Evolutionary conservation across 2,888 invertebrate species (phyloP).

Genomic region (Hypomecis atomaria): DNA sequence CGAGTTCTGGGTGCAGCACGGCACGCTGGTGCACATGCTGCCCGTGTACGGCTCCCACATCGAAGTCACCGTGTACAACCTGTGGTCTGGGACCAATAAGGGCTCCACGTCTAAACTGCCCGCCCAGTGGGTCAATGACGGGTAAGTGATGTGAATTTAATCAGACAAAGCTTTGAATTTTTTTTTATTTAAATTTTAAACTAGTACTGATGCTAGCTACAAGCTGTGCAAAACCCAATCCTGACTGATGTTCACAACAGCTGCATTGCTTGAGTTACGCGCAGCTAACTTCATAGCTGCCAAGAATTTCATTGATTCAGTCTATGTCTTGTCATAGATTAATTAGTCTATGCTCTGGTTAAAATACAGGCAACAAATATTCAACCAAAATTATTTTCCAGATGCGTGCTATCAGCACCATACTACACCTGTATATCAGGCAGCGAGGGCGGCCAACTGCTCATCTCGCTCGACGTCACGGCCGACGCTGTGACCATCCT

Average conservation of each 20-base stretch:
- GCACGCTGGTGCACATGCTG: slow-evolving; percentile 85
- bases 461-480: slow-evolving; percentile 87
- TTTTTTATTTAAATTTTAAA: no score
- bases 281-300: no score
- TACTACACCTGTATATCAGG: slow-evolving; percentile 87
- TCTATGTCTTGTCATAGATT: no score
- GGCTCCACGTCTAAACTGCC: slow-evolving; percentile 84
- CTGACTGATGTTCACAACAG: no score
- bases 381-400: slow-evolving; percentile 60
- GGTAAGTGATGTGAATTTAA: slow-evolving; percentile 52
- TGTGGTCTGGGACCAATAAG: slow-evolving; percentile 84
- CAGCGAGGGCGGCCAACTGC: slow-evolving; percentile 69
- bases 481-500: slow-evolving; percentile 79
- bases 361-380: no score
- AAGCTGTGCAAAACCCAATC: no score
- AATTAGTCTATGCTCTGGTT: no score
- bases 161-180: no score
- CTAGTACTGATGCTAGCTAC: no score
- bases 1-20: slow-evolving; percentile 85
- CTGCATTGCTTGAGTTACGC: no score
- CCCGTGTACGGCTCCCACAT: slow-evolving; percentile 86
- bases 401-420: slow-evolving; percentile 86
- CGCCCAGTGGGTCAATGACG: slow-evolving; percentile 86
- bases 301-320: no score
- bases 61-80: slow-evolving; percentile 86